Base-by-base conservation (phyloP, 1,140 invertebrate species). In the Drosophila micromelanica region DNA sequence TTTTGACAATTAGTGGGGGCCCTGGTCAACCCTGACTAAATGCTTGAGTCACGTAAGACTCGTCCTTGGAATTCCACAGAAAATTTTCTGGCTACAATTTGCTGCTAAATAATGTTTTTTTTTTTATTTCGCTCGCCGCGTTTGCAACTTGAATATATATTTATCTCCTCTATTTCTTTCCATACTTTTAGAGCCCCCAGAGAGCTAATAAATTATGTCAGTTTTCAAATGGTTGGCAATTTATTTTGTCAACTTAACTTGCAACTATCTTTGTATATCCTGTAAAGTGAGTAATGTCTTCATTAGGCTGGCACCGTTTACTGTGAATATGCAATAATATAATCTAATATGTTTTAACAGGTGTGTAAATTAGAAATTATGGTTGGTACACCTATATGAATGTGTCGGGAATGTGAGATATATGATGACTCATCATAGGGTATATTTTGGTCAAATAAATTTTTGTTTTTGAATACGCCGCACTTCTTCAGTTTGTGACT, bases 1-100 rank as follows among this genome's bases (percentile, higher is more conserved):
- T 60, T 85, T 80, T 73, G 86, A 77, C 73, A 80, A 86, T 85
- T 86, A 86, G 73, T 56, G 38, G n/a, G 51, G 35, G 13, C 62
- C 67, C 32, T 65, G 43, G 56, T 5, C 15, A 52, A 43, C 67
- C 3, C 13, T 17, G 56, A 23, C 13, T 32, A 32, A 12, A 13
- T 37, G 46, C 46, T 27, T 15, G 40, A 15, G 46, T 73, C 74
- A 73, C 63, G 70, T 73, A 52, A 40, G 49, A 9, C 12, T 38
- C 37, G 38, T 40, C 30, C 13, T 23, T 13, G 13, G 9, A 12
- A 43, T 43, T 43, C 15, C 11, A 8, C 23, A 15, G 23, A 30
- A 12, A 5, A 32, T 40, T 42, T 40, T 2, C 40, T 27, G 5
- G 45, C 60, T 72, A 54, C 69, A 37, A 20, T 11, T 15, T 17